Evolutionary conservation across 2,888 invertebrate species (phyloP).

Genomic region (Epistrophe eligans): DNA sequence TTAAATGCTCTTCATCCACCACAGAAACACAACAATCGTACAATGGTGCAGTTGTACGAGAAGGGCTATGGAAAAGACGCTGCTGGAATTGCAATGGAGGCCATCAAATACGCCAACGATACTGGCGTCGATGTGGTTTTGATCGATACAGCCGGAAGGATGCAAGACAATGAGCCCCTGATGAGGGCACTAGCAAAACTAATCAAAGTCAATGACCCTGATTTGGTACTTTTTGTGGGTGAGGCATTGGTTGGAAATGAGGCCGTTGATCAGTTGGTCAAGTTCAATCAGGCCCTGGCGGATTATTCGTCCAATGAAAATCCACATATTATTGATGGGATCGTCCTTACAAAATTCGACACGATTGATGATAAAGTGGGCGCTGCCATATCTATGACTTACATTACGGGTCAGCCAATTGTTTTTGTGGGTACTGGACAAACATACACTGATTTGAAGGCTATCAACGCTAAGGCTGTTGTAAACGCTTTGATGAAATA

Average conservation of each 20-base stretch:
- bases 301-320: conserved; percentile 92
- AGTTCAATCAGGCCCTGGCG: conserved; percentile 99
- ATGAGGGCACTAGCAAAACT: conserved; percentile 99
- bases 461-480: conserved; percentile 97
- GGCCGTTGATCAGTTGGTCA: conserved; percentile 99
- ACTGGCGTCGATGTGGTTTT: conserved; percentile 94
- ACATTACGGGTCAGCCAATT: conserved; percentile 99
- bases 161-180: conserved; percentile 99
- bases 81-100: conserved; percentile 99
- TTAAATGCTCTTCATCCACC: conserved; percentile 97
- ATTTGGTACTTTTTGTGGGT: conserved; percentile 99
- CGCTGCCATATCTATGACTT: conserved; percentile 99
- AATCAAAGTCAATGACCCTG: conserved; percentile 98
- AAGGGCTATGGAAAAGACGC: conserved; percentile 99
- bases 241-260: conserved; percentile 99
- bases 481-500: conserved; percentile 98
- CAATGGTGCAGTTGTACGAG: conserved; percentile 98
- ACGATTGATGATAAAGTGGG: conserved; percentile 99
- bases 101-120: conserved; percentile 94
- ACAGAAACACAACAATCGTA: conserved; percentile 87
- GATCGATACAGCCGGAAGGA: conserved; percentile 99
- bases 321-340: conserved; percentile 98
- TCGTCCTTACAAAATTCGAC: conserved; percentile 99
- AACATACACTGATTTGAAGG: conserved; percentile 98
- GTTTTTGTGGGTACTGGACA: conserved; percentile 98